These are phyloP conservation scores for Phylloscopus trochilus DNA, from an alignment of 2,113 vertebrate genomes.

Conservation along the genomic window DNA sequence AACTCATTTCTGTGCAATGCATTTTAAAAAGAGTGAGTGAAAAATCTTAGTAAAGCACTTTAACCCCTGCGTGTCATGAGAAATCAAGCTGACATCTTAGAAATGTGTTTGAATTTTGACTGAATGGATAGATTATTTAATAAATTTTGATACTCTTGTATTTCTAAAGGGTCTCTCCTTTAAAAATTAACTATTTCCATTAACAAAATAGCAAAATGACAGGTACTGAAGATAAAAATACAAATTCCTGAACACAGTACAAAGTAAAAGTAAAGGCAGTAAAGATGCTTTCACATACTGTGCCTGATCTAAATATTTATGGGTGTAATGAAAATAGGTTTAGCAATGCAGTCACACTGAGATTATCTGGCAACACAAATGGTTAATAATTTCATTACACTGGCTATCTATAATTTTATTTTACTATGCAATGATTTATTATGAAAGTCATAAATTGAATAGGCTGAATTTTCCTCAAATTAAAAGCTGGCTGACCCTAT, in stretches of 20 bases:
- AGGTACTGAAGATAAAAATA: not conserved
- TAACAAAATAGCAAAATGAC: not conserved
- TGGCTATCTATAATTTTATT: not conserved
- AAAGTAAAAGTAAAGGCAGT: not conserved
- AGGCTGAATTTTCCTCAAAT: not conserved
- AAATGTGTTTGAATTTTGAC: not conserved
- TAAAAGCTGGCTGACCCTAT: not conserved
- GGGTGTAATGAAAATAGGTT: not conserved
- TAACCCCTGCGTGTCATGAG: not conserved
- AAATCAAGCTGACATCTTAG: not conserved
- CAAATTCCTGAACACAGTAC: not conserved
- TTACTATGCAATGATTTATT: not conserved
- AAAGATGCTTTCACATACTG: not conserved
- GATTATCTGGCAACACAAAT: not conserved
- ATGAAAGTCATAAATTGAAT: not conserved
- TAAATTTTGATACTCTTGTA: not conserved
- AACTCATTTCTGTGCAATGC: slow-evolving; percentile 12
- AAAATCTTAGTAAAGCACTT: slow-evolving; percentile 24
- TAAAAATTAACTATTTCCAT: slow-evolving; percentile 15
- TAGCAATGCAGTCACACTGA: not conserved
- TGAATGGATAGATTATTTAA: not conserved
- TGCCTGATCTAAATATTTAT: not conserved
- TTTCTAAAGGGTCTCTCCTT: not conserved
- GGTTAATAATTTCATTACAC: not conserved
- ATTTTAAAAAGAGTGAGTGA: not conserved